phyloP scores from a whole-genome alignment of 2,888 invertebrate genomes.

The Thera obeliscata region DNA sequence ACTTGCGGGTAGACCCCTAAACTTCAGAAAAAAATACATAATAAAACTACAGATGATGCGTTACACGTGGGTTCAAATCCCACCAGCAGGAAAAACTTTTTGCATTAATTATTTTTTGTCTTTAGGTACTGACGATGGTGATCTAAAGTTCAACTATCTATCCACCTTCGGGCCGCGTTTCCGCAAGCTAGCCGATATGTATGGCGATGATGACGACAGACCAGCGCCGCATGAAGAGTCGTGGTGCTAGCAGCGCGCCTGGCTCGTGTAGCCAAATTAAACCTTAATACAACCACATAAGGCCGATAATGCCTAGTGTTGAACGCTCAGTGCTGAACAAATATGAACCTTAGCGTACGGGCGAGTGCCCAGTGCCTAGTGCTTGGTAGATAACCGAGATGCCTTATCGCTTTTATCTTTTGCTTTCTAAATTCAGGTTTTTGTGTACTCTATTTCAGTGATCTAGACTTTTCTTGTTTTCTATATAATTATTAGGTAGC shows the following conservation, averaged over 20 bases:
- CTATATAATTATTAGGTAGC: background rate
- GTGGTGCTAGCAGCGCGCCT: constrained; percentile 89
- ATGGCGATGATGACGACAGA: constrained; percentile 94
- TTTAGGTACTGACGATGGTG: constrained; percentile 93
- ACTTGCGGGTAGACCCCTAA: too few species aligned
- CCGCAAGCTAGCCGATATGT: constrained; percentile 96
- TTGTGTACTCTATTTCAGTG: constrained; percentile 1
- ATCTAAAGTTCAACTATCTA: constrained; percentile 96
- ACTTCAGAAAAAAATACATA: background rate
- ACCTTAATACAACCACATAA: constrained; percentile 47
- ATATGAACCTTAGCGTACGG: constrained; percentile 31
- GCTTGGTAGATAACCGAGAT: constrained; percentile 57
- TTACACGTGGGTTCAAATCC: constrained; percentile 4
- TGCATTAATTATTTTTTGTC: constrained; percentile 9
- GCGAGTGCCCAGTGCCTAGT: constrained; percentile 46
- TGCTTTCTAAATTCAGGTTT: constrained; percentile 29
- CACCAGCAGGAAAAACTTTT: background rate
- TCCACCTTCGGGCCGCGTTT: constrained; percentile 98
- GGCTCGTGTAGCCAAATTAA: constrained; percentile 74
- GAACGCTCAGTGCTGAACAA: constrained; percentile 30
- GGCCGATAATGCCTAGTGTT: constrained; percentile 45
- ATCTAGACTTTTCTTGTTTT: background rate
- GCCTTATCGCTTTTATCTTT: constrained; percentile 66
- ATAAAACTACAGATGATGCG: background rate
- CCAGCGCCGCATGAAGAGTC: constrained; percentile 91